Percentiles rank a stretch among this genome's conserved stretches.
phyloP scores from a whole-genome alignment of 2,113 vertebrate genomes.

The Prunella himalayana region DNA sequence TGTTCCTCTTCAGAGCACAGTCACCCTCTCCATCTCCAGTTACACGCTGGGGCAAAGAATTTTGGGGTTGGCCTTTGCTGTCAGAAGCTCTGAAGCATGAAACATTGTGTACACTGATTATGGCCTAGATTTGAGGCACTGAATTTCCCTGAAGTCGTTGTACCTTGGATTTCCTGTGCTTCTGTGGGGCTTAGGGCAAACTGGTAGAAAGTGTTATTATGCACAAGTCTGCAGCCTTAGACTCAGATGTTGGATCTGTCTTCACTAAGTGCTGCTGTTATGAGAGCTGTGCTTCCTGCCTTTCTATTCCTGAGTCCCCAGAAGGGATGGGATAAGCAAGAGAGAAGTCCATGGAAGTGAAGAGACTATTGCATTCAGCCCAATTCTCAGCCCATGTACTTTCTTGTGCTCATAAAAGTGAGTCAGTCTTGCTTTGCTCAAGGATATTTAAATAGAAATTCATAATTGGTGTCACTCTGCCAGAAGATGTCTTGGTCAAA shows the following conservation, averaged over 20 bases:
- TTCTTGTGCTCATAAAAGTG: neutral
- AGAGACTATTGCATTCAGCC: neutral
- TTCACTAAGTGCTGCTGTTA: neutral
- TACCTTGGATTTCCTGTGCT: neutral
- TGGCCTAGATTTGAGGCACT: neutral
- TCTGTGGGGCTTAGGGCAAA: neutral
- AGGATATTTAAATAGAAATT: neutral
- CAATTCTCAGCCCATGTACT: neutral
- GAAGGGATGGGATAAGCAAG: neutral
- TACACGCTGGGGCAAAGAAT: neutral
- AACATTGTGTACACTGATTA: neutral
- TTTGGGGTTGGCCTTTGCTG: neutral
- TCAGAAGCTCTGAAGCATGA: slow-evolving; percentile 11
- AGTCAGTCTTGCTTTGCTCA: neutral
- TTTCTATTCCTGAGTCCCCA: neutral
- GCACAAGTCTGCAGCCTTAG: neutral
- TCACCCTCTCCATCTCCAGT: neutral
- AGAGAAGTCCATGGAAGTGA: neutral
- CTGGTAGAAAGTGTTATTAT: neutral
- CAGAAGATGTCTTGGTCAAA: neutral
- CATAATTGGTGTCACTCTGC: neutral
- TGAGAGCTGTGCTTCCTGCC: neutral
- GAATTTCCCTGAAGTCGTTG: neutral
- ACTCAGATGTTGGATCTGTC: neutral
- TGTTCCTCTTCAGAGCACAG: neutral